Base-by-base conservation (phyloP, 2,797 vertebrate genomes). In the Corythornis leucogaster region DNA sequence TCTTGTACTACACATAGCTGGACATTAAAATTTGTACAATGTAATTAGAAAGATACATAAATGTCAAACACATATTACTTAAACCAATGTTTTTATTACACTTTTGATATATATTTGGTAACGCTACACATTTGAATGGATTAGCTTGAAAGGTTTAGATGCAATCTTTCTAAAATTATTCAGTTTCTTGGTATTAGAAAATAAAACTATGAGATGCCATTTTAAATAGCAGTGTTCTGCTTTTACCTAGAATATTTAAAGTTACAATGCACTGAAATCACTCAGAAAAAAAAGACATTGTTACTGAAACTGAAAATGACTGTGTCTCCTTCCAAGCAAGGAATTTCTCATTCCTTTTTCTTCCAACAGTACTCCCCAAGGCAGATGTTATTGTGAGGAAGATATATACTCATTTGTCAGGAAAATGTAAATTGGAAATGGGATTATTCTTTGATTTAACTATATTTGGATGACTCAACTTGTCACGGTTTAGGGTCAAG, bases 201-300 rank as follows among this genome's bases (percentile, higher is more conserved):
- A 74, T 61, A 79, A 57, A 59, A 10, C 1, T 50, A 7, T 46
- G 19, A 61, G 5, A 53, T 30, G 3, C 0, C 5, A 35, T 48
- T 91, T 73, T 57, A 59, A 80, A 50, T 3, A 61, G 2, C 22
- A 68, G 3, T 42, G 15, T 25, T 42, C 15, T 46, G 5, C 4
- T 54, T 90, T 85, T 69, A 57, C 26, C 20, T 77, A 40, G 9
- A 26, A 62, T 2, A 30, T 61, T 58, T 62, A 61, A 35, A 64
- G n/a, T 26, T 80, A 33, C 2, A 66, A 24, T 48, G 62, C 0
- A 0, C 10, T 69, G 46, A 55, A 59, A 46, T 1, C 6, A 38
- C 28, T 42, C 17, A 57, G 11, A 30, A 53, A 46, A 53, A 46
- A 71, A 78, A 71, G 24, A 7, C 3, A 45, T 35, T 73, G 10